Evolutionary conservation across 1,140 invertebrate genomes (phyloP), one percentile per base, ranked within the genome.

Genomic region (Harpegnathos saltator): DNA sequence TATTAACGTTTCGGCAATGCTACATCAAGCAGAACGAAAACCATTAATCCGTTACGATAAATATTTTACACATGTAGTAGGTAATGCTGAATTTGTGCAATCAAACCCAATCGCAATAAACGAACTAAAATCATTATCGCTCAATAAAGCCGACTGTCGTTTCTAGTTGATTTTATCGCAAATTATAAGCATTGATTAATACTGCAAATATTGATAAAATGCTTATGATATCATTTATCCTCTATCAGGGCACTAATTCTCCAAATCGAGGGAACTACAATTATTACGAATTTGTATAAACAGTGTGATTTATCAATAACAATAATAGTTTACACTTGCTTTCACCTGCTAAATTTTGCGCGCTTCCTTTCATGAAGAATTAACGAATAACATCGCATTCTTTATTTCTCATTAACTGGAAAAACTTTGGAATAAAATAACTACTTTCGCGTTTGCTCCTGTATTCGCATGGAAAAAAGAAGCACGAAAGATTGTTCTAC

Each of bases 401-500:
- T n/a, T n/a, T n/a, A n/a, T n/a, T n/a, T n/a, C n/a, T n/a, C n/a
- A n/a, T n/a, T n/a, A n/a, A n/a, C n/a, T n/a, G n/a, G n/a, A 38
- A 38, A 54, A 54, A 38, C 19, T 12, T 24, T 11, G 9, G 1
- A 56, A 22, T 14, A 24, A 62, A 54, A 65, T 7, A 52, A 3
- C 3, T 9, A 54, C 17, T 15, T 66, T 17, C 5, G 29, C 38
- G 38, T 44, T 54, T 24, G 38, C 44, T 33, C 24, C 48, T 73
- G 22, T 15, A 11, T 22, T 26, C 4, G 14, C 54, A 24, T 66
- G 4, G 22, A 17, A 44, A 19, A 65, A 74, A 38, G 17, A 66
- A 75, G 38, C 14, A 63, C n/a, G 48, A 5, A 66, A 22, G 58
- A 77, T 77, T 65, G 22, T 65, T 54, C n/a, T 38, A 52, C 29